Conservation (phyloP, 2,113 vertebrate species). For the Lampris megalopsis region DNA sequence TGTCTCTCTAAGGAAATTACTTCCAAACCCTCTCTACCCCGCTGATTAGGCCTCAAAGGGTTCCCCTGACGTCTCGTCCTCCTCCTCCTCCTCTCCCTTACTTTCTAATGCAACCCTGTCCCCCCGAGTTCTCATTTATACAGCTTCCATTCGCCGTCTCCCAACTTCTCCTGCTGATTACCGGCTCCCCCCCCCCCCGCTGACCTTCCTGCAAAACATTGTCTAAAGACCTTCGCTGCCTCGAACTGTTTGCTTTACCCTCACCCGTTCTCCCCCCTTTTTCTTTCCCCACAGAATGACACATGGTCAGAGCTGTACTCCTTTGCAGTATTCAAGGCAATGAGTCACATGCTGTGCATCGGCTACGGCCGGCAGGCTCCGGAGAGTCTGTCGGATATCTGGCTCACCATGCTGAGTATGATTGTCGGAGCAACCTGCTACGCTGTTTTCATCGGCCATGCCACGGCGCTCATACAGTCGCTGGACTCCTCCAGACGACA, state of each 20-base stretch:
- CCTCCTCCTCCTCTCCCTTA: constrained; percentile 53
- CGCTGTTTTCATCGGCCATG: constrained; percentile 94
- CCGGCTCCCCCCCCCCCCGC: constrained; percentile 11
- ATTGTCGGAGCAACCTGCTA: constrained; percentile 98
- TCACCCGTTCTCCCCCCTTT: constrained; percentile 9
- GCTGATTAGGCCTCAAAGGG: constrained; percentile 76
- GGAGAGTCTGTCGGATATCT: constrained; percentile 96
- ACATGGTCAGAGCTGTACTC: constrained; percentile 98
- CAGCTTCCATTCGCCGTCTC: constrained; percentile 53
- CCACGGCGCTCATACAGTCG: constrained; percentile 93
- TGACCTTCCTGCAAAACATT: constrained; percentile 5
- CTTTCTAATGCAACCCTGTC: constrained; percentile 49
- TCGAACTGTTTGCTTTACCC: constrained; percentile 20
- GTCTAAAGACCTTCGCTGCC: constrained; percentile 22
- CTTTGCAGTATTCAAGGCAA: constrained; percentile 97
- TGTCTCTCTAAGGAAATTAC: constrained; percentile 67
- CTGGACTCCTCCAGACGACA: constrained; percentile 93
- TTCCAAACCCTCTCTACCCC: constrained; percentile 59
- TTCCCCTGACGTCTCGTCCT: constrained; percentile 60
- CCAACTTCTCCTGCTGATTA: constrained; percentile 24
- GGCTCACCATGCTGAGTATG: constrained; percentile 99
- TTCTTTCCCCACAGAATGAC: constrained; percentile 86
- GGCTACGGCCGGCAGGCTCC: constrained; percentile 96
- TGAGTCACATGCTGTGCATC: constrained; percentile 99
- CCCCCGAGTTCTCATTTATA: constrained; percentile 69